Percentiles rank a stretch among this genome's conserved stretches.
Evolutionary conservation across 2,113 vertebrate genomes (phyloP).

Genomic region (Lates calcarifer): DNA sequence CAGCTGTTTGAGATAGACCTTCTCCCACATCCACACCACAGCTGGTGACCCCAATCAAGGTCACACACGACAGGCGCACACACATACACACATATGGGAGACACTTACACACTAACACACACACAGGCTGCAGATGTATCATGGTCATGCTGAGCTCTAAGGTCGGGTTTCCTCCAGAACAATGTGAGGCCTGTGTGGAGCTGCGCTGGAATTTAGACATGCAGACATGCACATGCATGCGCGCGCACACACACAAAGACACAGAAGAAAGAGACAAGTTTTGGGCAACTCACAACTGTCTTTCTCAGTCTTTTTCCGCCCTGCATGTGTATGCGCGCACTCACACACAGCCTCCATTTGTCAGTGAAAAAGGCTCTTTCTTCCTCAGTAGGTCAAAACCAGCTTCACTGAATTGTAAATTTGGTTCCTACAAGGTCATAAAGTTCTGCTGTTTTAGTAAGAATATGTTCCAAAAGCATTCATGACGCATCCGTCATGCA

Average conservation of each 20-base stretch:
- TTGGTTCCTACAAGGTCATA: constrained; percentile 15
- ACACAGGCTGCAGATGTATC: constrained; percentile 75
- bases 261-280: constrained; percentile 51
- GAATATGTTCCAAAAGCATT: constrained; percentile 32
- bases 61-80: constrained; percentile 73
- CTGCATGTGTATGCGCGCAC: constrained; percentile 13
- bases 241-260: constrained; percentile 37
- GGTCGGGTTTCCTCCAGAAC: constrained; percentile 84
- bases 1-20: constrained; percentile 66
- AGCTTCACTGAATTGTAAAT: constrained; percentile 47
- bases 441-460: constrained; percentile 29
- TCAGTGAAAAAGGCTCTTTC: constrained; percentile 57
- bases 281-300: constrained; percentile 45
- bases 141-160: constrained; percentile 62
- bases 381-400: constrained; percentile 50
- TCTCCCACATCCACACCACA: constrained; percentile 78
- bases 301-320: constrained; percentile 58
- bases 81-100: constrained; percentile 39
- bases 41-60: constrained; percentile 82
- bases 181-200: constrained; percentile 83
- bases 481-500: background rate
- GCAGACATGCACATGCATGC: constrained; percentile 61
- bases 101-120: constrained; percentile 41
- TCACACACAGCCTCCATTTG: constrained; percentile 24
- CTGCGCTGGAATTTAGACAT: constrained; percentile 74